A percentile compares a stretch with the other conserved stretches of the same genome.
phyloP scores from a whole-genome alignment of 2,113 vertebrate genomes.

The Nycticryphes semicollaris region DNA sequence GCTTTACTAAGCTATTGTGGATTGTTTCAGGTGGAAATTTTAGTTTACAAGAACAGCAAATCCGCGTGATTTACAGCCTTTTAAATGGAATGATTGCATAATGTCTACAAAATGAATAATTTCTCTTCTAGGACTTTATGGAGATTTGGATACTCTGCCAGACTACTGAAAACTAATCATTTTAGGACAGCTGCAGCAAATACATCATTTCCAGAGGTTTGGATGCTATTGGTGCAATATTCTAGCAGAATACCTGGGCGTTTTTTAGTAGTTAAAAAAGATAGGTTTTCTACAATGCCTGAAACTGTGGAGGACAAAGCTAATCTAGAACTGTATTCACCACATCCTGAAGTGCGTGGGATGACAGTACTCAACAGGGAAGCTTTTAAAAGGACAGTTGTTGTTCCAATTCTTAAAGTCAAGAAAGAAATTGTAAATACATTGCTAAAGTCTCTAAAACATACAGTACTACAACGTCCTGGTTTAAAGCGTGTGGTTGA shows the following conservation, averaged over 20 bases:
- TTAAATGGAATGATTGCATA: conserved; percentile 63
- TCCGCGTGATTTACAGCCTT: conserved; percentile 37
- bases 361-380: conserved; percentile 88
- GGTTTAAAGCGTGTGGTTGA: conserved; percentile 88
- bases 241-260: conserved; percentile 37
- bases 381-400: conserved; percentile 85
- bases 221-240: conserved; percentile 8
- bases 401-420: conserved; percentile 85
- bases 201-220: conserved; percentile 27
- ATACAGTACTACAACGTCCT: conserved; percentile 80
- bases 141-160: conserved; percentile 56
- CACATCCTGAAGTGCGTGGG: conserved; percentile 84
- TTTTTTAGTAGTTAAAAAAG: conserved; percentile 27
- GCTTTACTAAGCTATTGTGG: conserved; percentile 20
- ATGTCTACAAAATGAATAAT: conserved; percentile 66
- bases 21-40: conserved; percentile 48
- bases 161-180: conserved; percentile 62
- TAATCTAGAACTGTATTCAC: conserved; percentile 77
- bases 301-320: conserved; percentile 51
- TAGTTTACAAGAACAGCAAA: conserved; percentile 46
- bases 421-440: conserved; percentile 78
- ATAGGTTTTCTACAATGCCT: conserved; percentile 60
- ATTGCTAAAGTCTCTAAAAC: conserved; percentile 83
- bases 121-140: conserved; percentile 71
- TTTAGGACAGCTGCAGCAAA: conserved; percentile 49